Base-by-base conservation (phyloP, 2,888 invertebrate species). In the Lepidocyrtinus sp. region DNA sequence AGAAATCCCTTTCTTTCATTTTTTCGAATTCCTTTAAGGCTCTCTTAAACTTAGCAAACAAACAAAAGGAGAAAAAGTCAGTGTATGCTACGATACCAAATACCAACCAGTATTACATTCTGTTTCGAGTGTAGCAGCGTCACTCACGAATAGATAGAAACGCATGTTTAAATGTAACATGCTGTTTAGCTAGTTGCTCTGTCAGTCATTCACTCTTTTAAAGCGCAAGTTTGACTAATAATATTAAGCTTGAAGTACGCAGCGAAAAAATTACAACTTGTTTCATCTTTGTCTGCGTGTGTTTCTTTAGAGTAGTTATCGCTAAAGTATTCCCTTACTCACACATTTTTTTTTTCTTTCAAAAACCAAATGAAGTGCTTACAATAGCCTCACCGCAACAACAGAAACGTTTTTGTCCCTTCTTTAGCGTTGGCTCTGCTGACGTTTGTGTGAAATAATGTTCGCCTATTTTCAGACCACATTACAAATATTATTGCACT, bases 31-130 rank as follows among this genome's bases (percentile, higher is more conserved):
- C 63, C 73, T 73, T 79, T 55, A 55, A 55, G 55, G 55, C 55
- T 55, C 55, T 12, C 55, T 55, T 55, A n/a, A 55, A n/a, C 55
- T n/a, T n/a, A 55, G 55, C 55, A 55, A 79, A 79, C 74, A 74
- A 79, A 63, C 64, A 73, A 55, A 62, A 77, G 26, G 67, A 78
- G 69, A 45, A 76, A 70, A 78, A 78, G 73, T 78, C 78, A 78
- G n/a, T n/a, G n/a, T n/a, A n/a, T n/a, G n/a, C n/a, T n/a, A n/a
- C n/a, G n/a, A n/a, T n/a, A n/a, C n/a, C n/a, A n/a, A n/a, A n/a
- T n/a, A n/a, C n/a, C n/a, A n/a, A n/a, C n/a, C 65, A 72, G 74
- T 74, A 71, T 79, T 12, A 36, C 36, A 36, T 36, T 36, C 12
- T 78, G 68, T 78, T 78, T 74, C n/a, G n/a, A 69, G 74, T 73